phyloP scores from a whole-genome alignment of 2,797 vertebrate genomes.

The Distichodus sexfasciatus region DNA sequence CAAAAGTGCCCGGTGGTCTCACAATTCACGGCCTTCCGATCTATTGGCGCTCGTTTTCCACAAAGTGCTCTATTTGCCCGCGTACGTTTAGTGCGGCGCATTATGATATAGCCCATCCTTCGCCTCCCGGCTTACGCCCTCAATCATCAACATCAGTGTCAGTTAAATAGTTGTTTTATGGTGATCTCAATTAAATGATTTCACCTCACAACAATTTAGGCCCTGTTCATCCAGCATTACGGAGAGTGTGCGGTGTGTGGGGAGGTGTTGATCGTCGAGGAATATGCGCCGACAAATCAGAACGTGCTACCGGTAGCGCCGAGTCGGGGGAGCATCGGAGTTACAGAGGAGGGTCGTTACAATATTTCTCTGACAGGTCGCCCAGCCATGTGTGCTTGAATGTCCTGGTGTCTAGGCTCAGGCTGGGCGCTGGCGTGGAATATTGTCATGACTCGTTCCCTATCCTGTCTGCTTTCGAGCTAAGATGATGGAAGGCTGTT shows the following conservation, averaged over 20 bases:
- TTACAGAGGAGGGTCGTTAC: conserved; percentile 68
- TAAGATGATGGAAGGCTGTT: neutral
- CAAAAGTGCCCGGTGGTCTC: conserved; percentile 58
- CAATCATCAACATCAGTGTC: conserved; percentile 69
- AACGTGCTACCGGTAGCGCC: conserved; percentile 37
- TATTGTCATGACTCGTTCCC: neutral
- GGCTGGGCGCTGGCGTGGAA: neutral
- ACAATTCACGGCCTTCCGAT: conserved; percentile 64
- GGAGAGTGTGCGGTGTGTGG: conserved; percentile 58
- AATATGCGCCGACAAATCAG: conserved; percentile 71
- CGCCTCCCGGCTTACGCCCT: conserved; percentile 58
- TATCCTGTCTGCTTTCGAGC: conserved; percentile 14
- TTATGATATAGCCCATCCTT: conserved; percentile 46
- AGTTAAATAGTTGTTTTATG: conserved; percentile 75
- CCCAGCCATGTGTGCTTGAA: conserved; percentile 65
- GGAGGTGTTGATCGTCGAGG: conserved; percentile 56
- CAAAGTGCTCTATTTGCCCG: conserved; percentile 62
- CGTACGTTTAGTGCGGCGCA: conserved; percentile 58
- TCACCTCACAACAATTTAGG: conserved; percentile 69
- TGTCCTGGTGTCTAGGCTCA: conserved; percentile 52
- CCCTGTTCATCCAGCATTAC: conserved; percentile 65
- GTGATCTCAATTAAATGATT: conserved; percentile 74
- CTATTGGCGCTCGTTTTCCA: conserved; percentile 45
- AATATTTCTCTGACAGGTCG: conserved; percentile 70
- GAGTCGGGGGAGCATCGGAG: conserved; percentile 61